Percentiles rank a stretch among this genome's conserved stretches.
phyloP scores from a whole-genome alignment of 53 echinoderm and acorn worm species.

The Crossaster papposus region DNA sequence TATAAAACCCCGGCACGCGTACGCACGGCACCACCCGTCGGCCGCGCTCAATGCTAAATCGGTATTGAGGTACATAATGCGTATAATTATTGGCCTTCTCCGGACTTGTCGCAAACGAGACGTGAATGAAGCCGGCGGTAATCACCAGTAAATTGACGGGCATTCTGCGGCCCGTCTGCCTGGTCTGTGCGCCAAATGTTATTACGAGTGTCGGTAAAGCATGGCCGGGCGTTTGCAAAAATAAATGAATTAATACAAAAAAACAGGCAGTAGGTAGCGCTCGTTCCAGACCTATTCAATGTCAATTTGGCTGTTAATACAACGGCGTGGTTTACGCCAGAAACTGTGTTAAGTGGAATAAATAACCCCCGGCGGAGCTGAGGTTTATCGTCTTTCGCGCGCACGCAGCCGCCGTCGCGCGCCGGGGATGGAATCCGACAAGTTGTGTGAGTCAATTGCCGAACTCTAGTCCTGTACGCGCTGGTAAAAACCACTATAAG shows the following conservation, averaged over 20 bases:
- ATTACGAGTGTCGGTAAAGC: conserved; percentile 54
- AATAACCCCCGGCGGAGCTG: conserved; percentile 53
- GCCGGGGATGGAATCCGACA: background rate
- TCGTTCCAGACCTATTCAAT: conserved; percentile 57
- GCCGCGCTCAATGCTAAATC: conserved; percentile 55
- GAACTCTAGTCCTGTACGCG: background rate
- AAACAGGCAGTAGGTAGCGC: conserved; percentile 57
- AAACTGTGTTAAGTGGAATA: conserved; percentile 66
- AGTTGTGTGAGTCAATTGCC: conserved; percentile 20
- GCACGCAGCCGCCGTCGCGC: background rate
- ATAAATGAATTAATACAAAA: conserved; percentile 64
- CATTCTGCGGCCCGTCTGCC: conserved; percentile 57
- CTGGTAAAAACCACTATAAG: background rate
- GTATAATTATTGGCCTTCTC: conserved; percentile 59
- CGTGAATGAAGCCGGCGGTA: conserved; percentile 63
- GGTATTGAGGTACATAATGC: conserved; percentile 63
- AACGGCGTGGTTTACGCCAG: conserved; percentile 50
- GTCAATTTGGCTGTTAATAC: conserved; percentile 61
- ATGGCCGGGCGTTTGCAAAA: conserved; percentile 61
- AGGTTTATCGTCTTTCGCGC: conserved; percentile 16
- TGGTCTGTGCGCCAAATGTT: conserved; percentile 57
- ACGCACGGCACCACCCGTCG: conserved; percentile 64
- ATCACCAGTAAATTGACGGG: conserved; percentile 62
- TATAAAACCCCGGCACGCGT: conserved; percentile 60
- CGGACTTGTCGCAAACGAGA: conserved; percentile 62